Evolutionary conservation across 1,140 invertebrate genomes (phyloP).

Genomic region (Heliconius eleuchia): DNA sequence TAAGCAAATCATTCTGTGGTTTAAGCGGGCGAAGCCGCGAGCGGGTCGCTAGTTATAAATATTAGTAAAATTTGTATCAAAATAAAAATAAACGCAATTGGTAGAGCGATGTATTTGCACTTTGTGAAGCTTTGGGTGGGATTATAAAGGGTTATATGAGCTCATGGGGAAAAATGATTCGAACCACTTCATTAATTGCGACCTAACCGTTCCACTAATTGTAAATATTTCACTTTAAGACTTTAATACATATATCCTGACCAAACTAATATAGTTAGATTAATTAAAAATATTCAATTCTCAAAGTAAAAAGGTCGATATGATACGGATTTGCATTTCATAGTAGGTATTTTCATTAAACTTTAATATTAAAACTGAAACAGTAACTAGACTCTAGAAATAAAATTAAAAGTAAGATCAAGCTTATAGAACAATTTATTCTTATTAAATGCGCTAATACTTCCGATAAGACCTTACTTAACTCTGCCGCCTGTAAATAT

Average conservation of each 20-base stretch:
- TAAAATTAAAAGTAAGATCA: neutral
- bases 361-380: neutral
- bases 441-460: neutral
- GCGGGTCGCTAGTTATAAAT: too few species aligned
- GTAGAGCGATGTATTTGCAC: constrained; percentile 45
- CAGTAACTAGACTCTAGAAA: neutral
- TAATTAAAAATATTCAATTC: neutral
- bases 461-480: neutral
- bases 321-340: too few species aligned
- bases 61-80: neutral
- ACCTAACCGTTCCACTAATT: constrained; percentile 60
- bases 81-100: neutral
- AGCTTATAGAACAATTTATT: neutral
- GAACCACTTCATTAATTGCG: constrained; percentile 76
- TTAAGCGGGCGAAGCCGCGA: too few species aligned
- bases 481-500: neutral
- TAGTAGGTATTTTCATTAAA: too few species aligned
- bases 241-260: neutral
- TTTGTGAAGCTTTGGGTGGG: constrained; percentile 56
- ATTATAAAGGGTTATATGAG: constrained; percentile 44
- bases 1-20: too few species aligned
- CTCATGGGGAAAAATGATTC: constrained; percentile 70
- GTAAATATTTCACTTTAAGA: constrained; percentile 72
- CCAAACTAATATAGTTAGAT: neutral
- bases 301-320: neutral